Evolutionary conservation across 2,113 vertebrate genomes (phyloP), one percentile per base, ranked within the genome.

Genomic region (Synchiropus splendidus): DNA sequence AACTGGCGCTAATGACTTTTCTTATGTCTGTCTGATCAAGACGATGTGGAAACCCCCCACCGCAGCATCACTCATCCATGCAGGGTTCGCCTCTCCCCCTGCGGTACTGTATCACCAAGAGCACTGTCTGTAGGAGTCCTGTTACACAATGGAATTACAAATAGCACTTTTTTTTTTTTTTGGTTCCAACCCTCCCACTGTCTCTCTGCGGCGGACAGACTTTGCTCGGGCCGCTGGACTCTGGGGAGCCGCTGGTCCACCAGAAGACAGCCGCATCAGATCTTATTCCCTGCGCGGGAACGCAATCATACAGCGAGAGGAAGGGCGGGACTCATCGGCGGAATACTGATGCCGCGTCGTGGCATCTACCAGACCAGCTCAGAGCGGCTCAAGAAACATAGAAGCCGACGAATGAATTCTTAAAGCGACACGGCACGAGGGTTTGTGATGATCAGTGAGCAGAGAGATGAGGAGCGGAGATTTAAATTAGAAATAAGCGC

Each of bases 261-360:
- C 64, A 61, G 56, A 61, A 60, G 77, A 72, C 62, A 73, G 58
- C 50, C 60, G 48, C 70, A 43, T 72, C 63, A 72, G 61, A 76
- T 68, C 62, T 48, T 58, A 67, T 61, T 74, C 68, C 63, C 61
- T 54, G 50, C 56, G 48, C 64, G 63, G 51, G 55, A 74, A 69
- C 60, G 62, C 74, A 71, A 70, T 66, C 48, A 64, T 63, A 68
- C 43, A 58, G 50, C 18, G 45, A 53, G 58, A 45, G 31, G 42
- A 32, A 36, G 45, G 36, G 53, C 5, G 1, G 17, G 38, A 34
- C 30, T 38, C 42, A 40, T 43, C 42, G 10, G 43, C 21, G 32
- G 75, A 78, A 80, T 82, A 74, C 75, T 71, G 64, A 80, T 75
- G 46, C 43, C 30, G 43, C 38, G 48, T 13, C 36, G 12, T 51